These are phyloP conservation scores for Lytechinus pictus DNA, from an alignment of 35 echinoderm and acorn worm species.

Conservation along the genomic window DNA sequence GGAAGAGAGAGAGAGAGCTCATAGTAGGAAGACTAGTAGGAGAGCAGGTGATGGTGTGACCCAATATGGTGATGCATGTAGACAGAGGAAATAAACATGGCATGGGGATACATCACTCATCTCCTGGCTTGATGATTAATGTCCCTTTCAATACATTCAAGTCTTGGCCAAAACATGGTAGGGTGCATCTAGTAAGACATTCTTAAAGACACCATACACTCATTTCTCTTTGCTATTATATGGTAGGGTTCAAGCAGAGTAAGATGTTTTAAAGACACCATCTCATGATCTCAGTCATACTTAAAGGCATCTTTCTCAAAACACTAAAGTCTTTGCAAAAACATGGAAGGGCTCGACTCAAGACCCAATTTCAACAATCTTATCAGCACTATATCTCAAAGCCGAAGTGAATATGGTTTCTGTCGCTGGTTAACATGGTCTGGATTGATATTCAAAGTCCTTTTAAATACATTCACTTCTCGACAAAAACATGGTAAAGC, in stretches of 20 bases:
- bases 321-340: too few species aligned
- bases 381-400: too few species aligned
- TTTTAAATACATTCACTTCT: not conserved
- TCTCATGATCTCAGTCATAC: too few species aligned
- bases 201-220: too few species aligned
- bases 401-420: too few species aligned
- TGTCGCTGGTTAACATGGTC: too few species aligned
- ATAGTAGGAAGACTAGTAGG: not conserved
- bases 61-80: not conserved
- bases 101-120: not conserved
- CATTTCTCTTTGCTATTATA: too few species aligned
- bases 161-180: not conserved
- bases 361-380: too few species aligned
- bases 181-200: not conserved
- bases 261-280: too few species aligned
- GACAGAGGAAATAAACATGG: not conserved
- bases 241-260: too few species aligned
- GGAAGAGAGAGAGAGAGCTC: not conserved
- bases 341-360: too few species aligned
- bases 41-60: not conserved
- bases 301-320: too few species aligned
- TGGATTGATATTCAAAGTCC: not conserved
- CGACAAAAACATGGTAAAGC: not conserved
- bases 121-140: not conserved
- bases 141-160: not conserved